Evolutionary conservation across 35 echinoderm and acorn worm genomes (phyloP), one percentile per base, ranked within the genome.

Genomic region (Diadema setosum): DNA sequence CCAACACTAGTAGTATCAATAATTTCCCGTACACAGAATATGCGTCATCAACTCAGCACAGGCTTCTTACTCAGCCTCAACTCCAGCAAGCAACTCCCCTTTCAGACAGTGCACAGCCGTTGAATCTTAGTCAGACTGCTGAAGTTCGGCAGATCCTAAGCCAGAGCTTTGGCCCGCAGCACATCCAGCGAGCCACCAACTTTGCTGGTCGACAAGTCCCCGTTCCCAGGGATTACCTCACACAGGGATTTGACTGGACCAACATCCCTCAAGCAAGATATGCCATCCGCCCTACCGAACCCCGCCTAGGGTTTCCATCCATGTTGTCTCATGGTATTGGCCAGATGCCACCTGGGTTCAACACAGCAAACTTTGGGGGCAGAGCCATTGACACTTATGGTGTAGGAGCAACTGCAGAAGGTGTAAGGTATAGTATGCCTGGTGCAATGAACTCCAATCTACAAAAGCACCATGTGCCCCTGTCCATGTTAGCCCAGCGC

Each of bases 111-210:
- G 39, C 73, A 43, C 92, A 94, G 58, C 93, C 93, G 42, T 65
- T 95, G 35, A 95, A 95, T 44, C 75, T 95, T n/a, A 95, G 93
- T 59, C 93, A 95, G 44, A 90, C 83, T 17, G 60, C 70, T n/a
- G 55, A 55, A 16, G 91, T 88, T 23, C 32, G 76, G 36, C 87
- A 93, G 55, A 70, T 91, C 44, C 83, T 91, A 43, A 85, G 89
- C 56, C 89, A 91, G 33, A 84, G 65, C 82, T 88, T 56, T 32
- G 45, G 43, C 39, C 45, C 59, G 34, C 37, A 34, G 11, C 33
- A 78, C 40, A 78, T 78, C 40, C 73, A 26, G 0, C 39, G 73
- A 36, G 73, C 37, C n/a, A 41, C 73, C 44, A 78, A 78, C n/a
- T 78, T 78, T 44, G 73, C 37, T 41, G 73, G 73, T 17, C 82